These are phyloP conservation scores for Nyctibius grandis DNA, from an alignment of 2,797 vertebrate species.

Conservation along the genomic window DNA sequence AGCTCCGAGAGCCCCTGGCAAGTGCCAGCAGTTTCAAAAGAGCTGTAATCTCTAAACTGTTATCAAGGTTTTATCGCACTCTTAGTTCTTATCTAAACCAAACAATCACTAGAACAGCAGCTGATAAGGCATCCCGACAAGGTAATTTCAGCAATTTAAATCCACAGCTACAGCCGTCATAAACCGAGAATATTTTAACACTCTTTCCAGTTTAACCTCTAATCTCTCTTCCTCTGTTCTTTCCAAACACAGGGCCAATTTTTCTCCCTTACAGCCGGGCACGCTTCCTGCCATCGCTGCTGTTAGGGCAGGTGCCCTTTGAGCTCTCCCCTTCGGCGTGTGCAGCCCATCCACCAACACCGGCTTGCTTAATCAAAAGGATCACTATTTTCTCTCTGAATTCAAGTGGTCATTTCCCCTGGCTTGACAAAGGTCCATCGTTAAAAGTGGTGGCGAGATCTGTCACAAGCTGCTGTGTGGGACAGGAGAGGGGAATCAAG, in stretches of 20 bases:
- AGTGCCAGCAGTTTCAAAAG: slow-evolving; percentile 69
- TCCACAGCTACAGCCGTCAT: slow-evolving; percentile 42
- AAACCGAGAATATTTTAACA: slow-evolving; percentile 21
- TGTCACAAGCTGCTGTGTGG: neutral
- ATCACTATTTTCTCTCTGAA: neutral
- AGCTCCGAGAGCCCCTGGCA: slow-evolving; percentile 1
- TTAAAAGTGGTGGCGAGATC: neutral
- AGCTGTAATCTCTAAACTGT: slow-evolving; percentile 67
- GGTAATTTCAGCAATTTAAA: slow-evolving; percentile 72
- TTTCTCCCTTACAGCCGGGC: neutral
- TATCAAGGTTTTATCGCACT: slow-evolving; percentile 74
- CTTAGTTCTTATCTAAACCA: slow-evolving; percentile 74
- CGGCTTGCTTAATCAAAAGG: neutral
- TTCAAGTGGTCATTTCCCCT: neutral
- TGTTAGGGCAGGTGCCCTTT: slow-evolving; percentile 1
- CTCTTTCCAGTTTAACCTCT: slow-evolving; percentile 51
- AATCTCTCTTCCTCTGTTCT: slow-evolving; percentile 29
- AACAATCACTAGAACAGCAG: slow-evolving; percentile 77
- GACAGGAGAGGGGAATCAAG: neutral
- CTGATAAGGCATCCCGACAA: slow-evolving; percentile 72
- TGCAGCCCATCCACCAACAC: neutral
- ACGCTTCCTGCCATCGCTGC: neutral
- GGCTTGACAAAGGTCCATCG: neutral
- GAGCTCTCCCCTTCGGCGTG: neutral
- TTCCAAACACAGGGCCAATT: neutral